Conservation (phyloP, 2,888 invertebrate genomes). For the Ennomos quercinarius region DNA sequence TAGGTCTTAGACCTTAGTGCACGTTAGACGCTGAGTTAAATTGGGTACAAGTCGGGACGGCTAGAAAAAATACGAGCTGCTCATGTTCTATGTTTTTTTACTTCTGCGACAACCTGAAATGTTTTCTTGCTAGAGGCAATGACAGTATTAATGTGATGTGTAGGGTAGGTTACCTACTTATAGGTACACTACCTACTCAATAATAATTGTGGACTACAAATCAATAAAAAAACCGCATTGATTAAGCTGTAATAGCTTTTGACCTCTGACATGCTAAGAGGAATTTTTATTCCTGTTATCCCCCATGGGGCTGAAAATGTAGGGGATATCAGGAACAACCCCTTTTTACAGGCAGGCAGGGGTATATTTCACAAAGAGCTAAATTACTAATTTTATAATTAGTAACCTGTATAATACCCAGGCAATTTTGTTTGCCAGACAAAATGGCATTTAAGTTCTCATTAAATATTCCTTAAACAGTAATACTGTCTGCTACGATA, state of each 20-base stretch:
- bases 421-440: background rate
- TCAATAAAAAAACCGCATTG: no score
- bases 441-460: slow-evolving; percentile 1
- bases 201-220: no score
- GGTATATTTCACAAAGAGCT: no score
- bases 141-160: slow-evolving; percentile 5
- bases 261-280: no score
- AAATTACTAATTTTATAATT: no score
- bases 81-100: slow-evolving; percentile 16
- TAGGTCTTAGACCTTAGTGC: slow-evolving; percentile 61
- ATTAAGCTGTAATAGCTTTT: no score
- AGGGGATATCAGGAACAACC: no score
- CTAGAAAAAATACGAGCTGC: slow-evolving; percentile 51
- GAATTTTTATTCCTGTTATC: no score
- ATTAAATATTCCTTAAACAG: slow-evolving; percentile 7
- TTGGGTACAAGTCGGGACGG: slow-evolving; percentile 52
- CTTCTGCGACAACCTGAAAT: slow-evolving; percentile 8
- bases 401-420: no score
- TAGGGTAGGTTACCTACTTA: no score
- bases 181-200: background rate
- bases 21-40: slow-evolving; percentile 67
- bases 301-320: no score
- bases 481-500: slow-evolving; percentile 5
- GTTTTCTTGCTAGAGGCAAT: slow-evolving; percentile 18
- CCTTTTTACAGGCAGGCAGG: no score